Conservation (phyloP, 1,140 invertebrate species). For the Triops cancriformis region DNA sequence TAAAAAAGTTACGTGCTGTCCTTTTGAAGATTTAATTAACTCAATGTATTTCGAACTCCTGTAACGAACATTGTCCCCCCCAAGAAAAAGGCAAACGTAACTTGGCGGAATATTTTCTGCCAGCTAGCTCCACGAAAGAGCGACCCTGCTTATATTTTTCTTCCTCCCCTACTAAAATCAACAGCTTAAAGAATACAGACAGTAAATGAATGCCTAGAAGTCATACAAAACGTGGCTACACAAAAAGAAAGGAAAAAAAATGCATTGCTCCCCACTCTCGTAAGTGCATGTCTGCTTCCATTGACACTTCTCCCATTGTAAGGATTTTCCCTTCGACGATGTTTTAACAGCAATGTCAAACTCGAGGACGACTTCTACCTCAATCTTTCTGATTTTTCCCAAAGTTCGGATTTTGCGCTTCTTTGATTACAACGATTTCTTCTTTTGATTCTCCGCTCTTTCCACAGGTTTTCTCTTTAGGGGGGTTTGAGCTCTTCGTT, state of each 20-base stretch:
- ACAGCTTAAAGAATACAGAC: background rate
- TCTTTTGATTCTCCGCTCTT: background rate
- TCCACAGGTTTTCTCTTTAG: background rate
- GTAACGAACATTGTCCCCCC: background rate
- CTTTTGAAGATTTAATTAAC: background rate
- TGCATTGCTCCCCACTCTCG: background rate
- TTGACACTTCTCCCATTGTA: background rate
- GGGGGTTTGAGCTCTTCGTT: background rate
- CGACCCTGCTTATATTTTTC: background rate
- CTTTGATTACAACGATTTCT: no score
- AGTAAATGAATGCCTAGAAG: background rate
- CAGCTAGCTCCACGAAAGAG: background rate
- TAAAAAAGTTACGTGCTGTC: no score
- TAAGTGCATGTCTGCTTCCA: constrained; percentile 6
- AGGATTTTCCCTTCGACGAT: background rate
- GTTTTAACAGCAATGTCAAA: background rate
- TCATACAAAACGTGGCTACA: background rate
- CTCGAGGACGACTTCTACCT: background rate
- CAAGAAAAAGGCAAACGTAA: background rate
- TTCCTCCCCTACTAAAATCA: background rate
- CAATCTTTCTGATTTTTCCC: background rate
- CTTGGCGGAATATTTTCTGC: background rate
- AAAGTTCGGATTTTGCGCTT: no score
- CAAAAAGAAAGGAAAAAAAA: background rate
- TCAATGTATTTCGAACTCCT: background rate